phyloP scores from a whole-genome alignment of 2,113 vertebrate genomes.

The Dascyllus trimaculatus region DNA sequence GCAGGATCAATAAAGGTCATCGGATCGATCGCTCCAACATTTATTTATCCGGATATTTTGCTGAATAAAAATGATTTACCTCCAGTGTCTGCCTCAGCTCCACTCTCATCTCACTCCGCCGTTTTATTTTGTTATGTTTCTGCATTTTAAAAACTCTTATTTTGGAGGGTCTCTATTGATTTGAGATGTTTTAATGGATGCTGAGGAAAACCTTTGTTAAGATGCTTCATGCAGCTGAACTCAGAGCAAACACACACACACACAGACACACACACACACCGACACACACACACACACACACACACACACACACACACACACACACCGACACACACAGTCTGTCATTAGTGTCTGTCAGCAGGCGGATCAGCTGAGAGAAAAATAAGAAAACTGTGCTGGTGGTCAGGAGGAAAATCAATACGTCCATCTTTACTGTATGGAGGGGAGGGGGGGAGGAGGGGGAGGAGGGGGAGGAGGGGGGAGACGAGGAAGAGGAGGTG shows the following conservation, averaged over 20 bases:
- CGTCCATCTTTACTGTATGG: conserved; percentile 62
- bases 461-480: neutral
- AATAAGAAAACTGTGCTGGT: conserved; percentile 66
- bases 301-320: conserved; percentile 21
- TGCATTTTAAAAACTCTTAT: conserved; percentile 10
- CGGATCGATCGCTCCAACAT: conserved; percentile 5
- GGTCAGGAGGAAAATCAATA: conserved; percentile 78
- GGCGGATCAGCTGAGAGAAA: conserved; percentile 72
- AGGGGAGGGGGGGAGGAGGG: neutral
- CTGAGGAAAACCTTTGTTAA: conserved; percentile 12
- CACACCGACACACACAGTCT: conserved; percentile 7
- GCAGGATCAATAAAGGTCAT: conserved; percentile 29
- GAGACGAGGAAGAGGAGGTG: neutral
- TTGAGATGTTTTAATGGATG: neutral
- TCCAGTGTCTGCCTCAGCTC: neutral
- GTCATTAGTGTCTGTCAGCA: conserved; percentile 58
- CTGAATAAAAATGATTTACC: neutral
- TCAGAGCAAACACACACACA: neutral
- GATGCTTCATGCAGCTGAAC: neutral
- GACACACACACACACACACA: neutral
- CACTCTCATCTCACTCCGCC: neutral
- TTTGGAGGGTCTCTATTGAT: conserved; percentile 14
- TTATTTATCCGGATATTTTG: neutral
- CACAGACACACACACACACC: conserved; percentile 9
- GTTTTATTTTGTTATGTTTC: neutral